Evolutionary conservation across 2,113 vertebrate genomes (phyloP), one percentile per base, ranked within the genome.

Genomic region (Cromileptes altivelis): DNA sequence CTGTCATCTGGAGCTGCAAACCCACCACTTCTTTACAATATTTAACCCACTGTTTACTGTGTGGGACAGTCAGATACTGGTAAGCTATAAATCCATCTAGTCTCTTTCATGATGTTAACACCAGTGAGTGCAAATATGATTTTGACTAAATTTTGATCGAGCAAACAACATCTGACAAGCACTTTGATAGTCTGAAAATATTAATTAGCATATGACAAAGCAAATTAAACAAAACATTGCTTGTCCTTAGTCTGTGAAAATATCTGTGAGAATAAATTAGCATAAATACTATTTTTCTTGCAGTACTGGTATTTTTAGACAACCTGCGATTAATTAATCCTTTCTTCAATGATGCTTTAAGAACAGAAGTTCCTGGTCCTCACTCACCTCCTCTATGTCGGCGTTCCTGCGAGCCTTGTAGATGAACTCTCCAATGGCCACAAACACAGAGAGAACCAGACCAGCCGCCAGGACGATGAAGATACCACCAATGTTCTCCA

Each of bases 401-500:
- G 96, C 97, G 88, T 97, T 98, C 92, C 97, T 96, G 85, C 96
- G 96, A 5, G 98, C 97, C 91, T 97, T 98, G 89, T 98, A 99
- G 90, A 99, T 94, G 89, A 99, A 98, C 94, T 99, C 98, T 58
- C 98, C 98, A 55, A 99, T 97, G 83, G 98, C 98, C 85, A 99
- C 98, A 40, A 99, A 99, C 61, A 99, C 97, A 0, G 98, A 98
- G 0, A 99, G 97, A 45, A 98, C 97, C 27, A 99, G 95, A 50
- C 98, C 98, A 0, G 98, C 98, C 0, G 97, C 98, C 27, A 99
- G 95, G 52, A 99, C 98, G 65, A 99, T 98, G 92, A 99, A 99
- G 94, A 99, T 98, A 18, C 98, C 98, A 0, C 98, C 98, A n/a
- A 99, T 98, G 87, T 99, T 99, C 89, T 99, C 98, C 84, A 99